A percentile compares a stretch with the other conserved stretches of the same genome.
Evolutionary conservation across 1,140 invertebrate genomes (phyloP).

Genomic region (Caerostris darwini): DNA sequence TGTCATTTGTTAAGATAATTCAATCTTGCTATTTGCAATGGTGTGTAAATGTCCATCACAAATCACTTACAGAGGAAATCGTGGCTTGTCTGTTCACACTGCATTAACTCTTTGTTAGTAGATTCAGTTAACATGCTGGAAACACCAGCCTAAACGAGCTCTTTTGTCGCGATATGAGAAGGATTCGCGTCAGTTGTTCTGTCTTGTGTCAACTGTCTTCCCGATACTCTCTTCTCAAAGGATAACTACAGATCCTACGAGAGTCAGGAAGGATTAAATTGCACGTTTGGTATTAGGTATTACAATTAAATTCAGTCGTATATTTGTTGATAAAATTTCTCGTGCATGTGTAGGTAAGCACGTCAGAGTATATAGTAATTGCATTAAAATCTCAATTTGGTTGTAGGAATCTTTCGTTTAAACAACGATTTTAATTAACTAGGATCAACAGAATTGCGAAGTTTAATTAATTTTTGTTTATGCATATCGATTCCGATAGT

Average conservation of each 20-base stretch:
- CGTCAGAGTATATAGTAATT: too few relatives aligned
- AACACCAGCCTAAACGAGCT: background rate
- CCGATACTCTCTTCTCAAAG: background rate
- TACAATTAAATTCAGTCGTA: too few relatives aligned
- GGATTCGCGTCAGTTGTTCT: background rate
- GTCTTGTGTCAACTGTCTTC: background rate
- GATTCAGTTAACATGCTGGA: background rate
- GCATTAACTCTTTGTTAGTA: background rate
- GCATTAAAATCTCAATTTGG: too few relatives aligned
- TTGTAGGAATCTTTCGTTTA: too few relatives aligned
- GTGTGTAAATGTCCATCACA: background rate
- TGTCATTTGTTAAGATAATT: background rate
- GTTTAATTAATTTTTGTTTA: too few relatives aligned
- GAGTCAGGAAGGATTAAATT: background rate
- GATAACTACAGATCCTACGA: background rate
- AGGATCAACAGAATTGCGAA: too few relatives aligned
- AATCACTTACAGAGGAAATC: conserved; percentile 14
- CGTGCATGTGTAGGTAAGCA: too few relatives aligned
- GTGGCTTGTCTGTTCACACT: background rate
- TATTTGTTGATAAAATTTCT: too few relatives aligned
- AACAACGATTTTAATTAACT: too few relatives aligned
- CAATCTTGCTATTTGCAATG: background rate
- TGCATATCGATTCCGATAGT: too few relatives aligned
- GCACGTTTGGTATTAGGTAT: too few relatives aligned
- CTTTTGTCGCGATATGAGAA: background rate